phyloP scores from a whole-genome alignment of 2,888 invertebrate genomes.

The Hymenopus coronatus region DNA sequence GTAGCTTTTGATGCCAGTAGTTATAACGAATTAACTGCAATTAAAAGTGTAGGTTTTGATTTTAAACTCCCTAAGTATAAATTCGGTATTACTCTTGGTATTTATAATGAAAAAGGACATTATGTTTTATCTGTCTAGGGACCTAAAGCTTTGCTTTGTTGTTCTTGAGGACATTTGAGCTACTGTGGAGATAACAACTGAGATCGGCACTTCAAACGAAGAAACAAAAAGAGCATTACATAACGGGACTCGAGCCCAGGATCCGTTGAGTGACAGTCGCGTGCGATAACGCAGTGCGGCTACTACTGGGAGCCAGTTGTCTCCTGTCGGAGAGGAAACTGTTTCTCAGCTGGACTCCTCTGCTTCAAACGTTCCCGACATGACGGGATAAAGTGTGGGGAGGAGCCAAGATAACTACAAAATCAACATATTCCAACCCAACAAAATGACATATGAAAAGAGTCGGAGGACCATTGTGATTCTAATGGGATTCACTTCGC shows the following conservation, averaged over 20 bases:
- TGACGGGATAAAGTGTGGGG: background rate
- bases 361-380: background rate
- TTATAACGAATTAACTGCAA: too few species aligned
- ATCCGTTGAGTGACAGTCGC: background rate
- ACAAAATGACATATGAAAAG: constrained; percentile 11
- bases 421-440: background rate
- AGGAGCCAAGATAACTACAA: background rate
- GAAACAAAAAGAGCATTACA: background rate
- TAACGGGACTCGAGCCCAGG: background rate
- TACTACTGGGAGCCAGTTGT: background rate
- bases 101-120: too few species aligned
- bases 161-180: too few species aligned
- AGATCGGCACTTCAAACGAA: background rate
- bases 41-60: too few species aligned
- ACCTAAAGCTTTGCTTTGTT: too few species aligned
- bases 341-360: background rate
- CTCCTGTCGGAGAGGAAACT: background rate
- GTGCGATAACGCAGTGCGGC: background rate
- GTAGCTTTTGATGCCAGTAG: too few species aligned
- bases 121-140: too few species aligned
- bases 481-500: constrained; percentile 1
- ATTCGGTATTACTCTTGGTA: too few species aligned
- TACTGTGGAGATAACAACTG: background rate
- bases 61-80: too few species aligned
- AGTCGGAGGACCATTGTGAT: constrained; percentile 4